Conservation (phyloP, 2,797 vertebrate species). For the Cryptoprocta ferox region DNA sequence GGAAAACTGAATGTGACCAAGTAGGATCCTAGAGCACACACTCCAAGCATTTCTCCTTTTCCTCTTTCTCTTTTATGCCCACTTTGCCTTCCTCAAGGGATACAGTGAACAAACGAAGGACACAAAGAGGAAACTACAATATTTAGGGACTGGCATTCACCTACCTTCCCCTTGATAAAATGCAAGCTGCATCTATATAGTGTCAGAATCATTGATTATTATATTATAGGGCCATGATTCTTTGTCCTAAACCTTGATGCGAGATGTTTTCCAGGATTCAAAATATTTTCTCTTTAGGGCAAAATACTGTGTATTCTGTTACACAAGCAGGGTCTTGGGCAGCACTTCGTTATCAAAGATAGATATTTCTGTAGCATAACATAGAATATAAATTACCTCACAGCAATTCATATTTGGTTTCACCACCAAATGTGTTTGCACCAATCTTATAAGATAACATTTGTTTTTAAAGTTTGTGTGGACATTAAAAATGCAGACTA, state of each 20-base stretch:
- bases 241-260: neutral
- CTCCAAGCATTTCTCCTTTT: neutral
- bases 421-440: neutral
- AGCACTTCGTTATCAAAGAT: neutral
- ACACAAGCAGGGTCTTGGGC: neutral
- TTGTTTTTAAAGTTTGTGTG: neutral
- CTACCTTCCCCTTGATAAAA: neutral
- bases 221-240: neutral
- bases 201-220: neutral
- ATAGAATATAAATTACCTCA: neutral
- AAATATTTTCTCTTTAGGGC: neutral
- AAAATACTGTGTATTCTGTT: neutral
- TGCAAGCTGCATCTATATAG: neutral
- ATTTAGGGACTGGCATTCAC: neutral
- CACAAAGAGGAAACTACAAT: neutral
- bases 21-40: neutral
- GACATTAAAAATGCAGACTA: neutral
- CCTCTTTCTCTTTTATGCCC: neutral
- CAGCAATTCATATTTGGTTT: neutral
- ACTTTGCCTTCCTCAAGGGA: neutral
- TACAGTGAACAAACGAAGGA: neutral
- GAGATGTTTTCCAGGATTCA: neutral
- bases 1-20: neutral
- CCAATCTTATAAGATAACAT: neutral
- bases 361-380: neutral